Conservation (phyloP, 2,797 vertebrate genomes). For the Lepilemur ruficaudatus region DNA sequence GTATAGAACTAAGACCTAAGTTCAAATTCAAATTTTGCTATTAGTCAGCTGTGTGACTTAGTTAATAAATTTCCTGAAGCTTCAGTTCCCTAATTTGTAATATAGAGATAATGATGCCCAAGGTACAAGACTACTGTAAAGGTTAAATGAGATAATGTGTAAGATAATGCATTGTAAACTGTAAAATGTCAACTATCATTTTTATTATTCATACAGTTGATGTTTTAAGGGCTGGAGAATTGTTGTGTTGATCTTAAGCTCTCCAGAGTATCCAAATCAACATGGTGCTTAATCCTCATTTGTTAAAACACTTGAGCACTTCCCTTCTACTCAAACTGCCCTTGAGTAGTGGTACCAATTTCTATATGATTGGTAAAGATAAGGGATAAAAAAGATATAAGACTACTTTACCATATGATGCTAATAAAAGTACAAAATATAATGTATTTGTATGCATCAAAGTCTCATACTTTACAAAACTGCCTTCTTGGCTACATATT, state of each 20-base stretch:
- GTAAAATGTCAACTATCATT: background rate
- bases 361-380: background rate
- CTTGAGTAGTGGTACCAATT: slow-evolving; percentile 18
- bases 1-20: background rate
- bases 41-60: background rate
- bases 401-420: background rate
- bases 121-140: background rate
- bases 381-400: slow-evolving; percentile 20
- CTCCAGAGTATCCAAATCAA: background rate
- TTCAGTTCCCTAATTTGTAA: background rate
- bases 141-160: background rate
- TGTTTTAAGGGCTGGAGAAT: background rate
- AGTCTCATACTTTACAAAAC: background rate
- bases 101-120: background rate
- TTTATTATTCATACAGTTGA: background rate
- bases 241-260: background rate
- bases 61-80: background rate
- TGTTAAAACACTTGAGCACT: background rate
- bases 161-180: background rate
- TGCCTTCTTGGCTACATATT: background rate
- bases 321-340: background rate
- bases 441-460: background rate
- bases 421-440: background rate
- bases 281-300: background rate
- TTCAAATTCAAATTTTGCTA: background rate